Evolutionary conservation across 2,113 vertebrate genomes (phyloP).

Genomic region (Sciurus niger): DNA sequence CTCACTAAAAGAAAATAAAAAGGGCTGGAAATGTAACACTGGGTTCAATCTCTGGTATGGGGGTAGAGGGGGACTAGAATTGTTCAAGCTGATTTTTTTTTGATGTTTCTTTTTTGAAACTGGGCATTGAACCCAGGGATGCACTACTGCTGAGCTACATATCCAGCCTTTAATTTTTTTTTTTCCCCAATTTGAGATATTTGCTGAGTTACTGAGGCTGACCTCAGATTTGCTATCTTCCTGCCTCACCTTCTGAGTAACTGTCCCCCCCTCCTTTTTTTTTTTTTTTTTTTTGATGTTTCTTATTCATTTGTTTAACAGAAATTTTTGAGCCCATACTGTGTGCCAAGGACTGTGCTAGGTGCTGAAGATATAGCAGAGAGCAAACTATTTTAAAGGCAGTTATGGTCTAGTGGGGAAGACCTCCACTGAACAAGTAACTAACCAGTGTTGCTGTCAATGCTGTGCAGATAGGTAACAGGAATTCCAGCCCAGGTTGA

Average conservation of each 20-base stretch:
- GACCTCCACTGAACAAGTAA: slow-evolving; percentile 18
- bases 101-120: neutral
- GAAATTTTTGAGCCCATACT: neutral
- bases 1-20: no score
- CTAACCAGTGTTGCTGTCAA: neutral
- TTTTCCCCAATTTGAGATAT: neutral
- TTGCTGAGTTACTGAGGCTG: neutral
- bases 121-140: neutral
- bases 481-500: neutral
- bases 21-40: no score
- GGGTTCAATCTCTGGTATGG: no score
- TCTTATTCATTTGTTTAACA: neutral
- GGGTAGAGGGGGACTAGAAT: no score
- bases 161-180: neutral
- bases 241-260: neutral
- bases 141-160: no score
- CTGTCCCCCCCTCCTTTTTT: neutral
- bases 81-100: neutral
- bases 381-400: neutral
- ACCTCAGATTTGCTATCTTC: no score
- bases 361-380: neutral
- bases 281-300: no score
- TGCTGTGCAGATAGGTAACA: slow-evolving; percentile 1
- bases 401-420: neutral
- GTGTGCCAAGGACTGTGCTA: neutral